Evolutionary conservation across 64 coral and sea anemone species (phyloP).

Genomic region (Dendrophyllia cribrosa): DNA sequence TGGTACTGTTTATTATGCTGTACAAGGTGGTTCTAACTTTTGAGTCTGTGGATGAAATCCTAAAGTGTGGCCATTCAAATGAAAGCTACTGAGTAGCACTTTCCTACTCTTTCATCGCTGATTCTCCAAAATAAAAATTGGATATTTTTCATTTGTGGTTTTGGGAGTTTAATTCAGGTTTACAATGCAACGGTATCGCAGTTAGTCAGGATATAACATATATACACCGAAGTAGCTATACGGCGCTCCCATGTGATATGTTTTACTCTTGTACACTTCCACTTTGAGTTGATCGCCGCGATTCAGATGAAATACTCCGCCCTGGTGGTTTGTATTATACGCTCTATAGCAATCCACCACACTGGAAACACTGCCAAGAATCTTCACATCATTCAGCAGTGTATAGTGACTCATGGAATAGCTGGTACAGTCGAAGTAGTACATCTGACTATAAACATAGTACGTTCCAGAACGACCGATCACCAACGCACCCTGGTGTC

Average conservation of each 20-base stretch:
- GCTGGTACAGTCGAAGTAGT: slow-evolving; percentile 80
- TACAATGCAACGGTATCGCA: no score
- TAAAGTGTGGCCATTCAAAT: no score
- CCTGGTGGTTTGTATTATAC: slow-evolving; percentile 88
- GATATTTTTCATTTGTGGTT: no score
- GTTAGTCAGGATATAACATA: slow-evolving; percentile 57
- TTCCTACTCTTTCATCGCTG: no score
- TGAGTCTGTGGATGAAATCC: no score
- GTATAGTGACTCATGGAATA: slow-evolving; percentile 83
- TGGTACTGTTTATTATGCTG: no score
- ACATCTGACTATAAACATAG: slow-evolving; percentile 97
- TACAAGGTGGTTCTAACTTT: no score
- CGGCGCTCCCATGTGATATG: slow-evolving; percentile 32
- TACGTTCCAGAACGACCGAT: slow-evolving; percentile 77
- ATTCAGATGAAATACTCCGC: slow-evolving; percentile 80
- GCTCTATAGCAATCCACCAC: slow-evolving; percentile 39
- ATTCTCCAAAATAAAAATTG: no score
- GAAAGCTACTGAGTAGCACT: no score
- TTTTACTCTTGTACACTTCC: slow-evolving; percentile 61
- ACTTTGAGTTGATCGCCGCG: slow-evolving; percentile 85
- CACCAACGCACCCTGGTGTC: slow-evolving; percentile 55
- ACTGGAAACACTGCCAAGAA: slow-evolving; percentile 83
- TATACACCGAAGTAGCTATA: slow-evolving; percentile 67
- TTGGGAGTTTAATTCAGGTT: no score
- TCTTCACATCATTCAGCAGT: slow-evolving; percentile 51